phyloP scores from a whole-genome alignment of 2,888 invertebrate species.

The Ormyrus pomaceus region DNA sequence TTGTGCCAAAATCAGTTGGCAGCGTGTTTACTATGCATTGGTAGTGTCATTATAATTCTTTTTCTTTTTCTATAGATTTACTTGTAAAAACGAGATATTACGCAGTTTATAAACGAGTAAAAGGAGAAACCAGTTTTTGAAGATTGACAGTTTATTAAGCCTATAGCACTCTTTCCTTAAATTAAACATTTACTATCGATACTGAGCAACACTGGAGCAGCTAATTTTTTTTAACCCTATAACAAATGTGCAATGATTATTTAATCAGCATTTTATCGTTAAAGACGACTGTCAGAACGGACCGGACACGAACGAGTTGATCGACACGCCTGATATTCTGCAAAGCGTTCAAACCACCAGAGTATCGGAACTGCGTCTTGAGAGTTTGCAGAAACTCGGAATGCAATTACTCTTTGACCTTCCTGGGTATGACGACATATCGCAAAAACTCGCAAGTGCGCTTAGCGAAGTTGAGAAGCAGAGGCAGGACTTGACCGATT shows the following conservation, averaged over 20 bases:
- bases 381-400: constrained; percentile 68
- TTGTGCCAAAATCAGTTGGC: too few species aligned
- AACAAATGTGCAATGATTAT: background rate
- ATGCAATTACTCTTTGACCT: constrained; percentile 69
- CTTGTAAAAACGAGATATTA: too few species aligned
- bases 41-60: too few species aligned
- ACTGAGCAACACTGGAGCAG: background rate
- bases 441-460: constrained; percentile 63
- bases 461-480: constrained; percentile 66
- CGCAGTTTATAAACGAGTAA: too few species aligned
- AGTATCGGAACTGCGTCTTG: constrained; percentile 68
- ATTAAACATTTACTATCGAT: constrained; percentile 1
- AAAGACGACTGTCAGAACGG: constrained; percentile 66
- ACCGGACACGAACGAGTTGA: constrained; percentile 68
- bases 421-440: constrained; percentile 67
- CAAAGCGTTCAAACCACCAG: constrained; percentile 70
- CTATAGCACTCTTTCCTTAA: background rate
- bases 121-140: too few species aligned
- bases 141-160: constrained; percentile 14
- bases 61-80: too few species aligned
- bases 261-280: constrained; percentile 5
- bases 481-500: constrained; percentile 68
- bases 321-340: constrained; percentile 70
- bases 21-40: too few species aligned
- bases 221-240: background rate